phyloP scores from a whole-genome alignment of 2,797 vertebrate species.

The Ataeniobius toweri region DNA sequence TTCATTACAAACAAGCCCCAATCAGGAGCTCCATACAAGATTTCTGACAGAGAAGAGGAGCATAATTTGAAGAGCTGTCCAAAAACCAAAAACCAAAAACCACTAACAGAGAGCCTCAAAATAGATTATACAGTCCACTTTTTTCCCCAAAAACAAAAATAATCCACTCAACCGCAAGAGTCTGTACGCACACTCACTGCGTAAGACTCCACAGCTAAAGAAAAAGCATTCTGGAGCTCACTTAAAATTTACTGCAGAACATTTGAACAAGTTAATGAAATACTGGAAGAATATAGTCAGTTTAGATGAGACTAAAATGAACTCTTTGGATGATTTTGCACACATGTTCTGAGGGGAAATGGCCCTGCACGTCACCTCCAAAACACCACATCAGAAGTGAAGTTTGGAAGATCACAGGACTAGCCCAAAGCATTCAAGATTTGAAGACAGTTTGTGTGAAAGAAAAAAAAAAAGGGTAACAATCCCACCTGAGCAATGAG shows the following conservation, averaged over 20 bases:
- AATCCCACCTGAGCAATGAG: too few species aligned
- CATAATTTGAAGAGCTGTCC: not conserved
- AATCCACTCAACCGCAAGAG: not conserved
- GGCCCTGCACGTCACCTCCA: not conserved
- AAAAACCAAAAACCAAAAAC: not conserved
- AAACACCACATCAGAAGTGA: not conserved
- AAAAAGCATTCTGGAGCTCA: not conserved
- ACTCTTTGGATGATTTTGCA: not conserved
- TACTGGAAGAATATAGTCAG: not conserved
- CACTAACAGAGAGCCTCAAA: not conserved
- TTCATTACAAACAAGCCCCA: too few species aligned
- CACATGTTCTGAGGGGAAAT: not conserved
- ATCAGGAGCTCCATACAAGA: too few species aligned
- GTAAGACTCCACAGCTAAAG: not conserved
- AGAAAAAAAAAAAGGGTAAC: too few species aligned
- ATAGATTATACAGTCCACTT: not conserved
- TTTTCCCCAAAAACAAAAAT: not conserved
- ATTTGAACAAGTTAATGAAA: not conserved
- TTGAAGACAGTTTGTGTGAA: too few species aligned
- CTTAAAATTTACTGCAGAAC: not conserved
- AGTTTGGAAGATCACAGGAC: not conserved
- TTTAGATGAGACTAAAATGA: not conserved
- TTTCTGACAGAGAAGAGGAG: not conserved
- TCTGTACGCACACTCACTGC: not conserved
- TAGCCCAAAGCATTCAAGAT: too few species aligned